Evolutionary conservation across 2,888 invertebrate species (phyloP).

Genomic region (Ditula angustiorana): DNA sequence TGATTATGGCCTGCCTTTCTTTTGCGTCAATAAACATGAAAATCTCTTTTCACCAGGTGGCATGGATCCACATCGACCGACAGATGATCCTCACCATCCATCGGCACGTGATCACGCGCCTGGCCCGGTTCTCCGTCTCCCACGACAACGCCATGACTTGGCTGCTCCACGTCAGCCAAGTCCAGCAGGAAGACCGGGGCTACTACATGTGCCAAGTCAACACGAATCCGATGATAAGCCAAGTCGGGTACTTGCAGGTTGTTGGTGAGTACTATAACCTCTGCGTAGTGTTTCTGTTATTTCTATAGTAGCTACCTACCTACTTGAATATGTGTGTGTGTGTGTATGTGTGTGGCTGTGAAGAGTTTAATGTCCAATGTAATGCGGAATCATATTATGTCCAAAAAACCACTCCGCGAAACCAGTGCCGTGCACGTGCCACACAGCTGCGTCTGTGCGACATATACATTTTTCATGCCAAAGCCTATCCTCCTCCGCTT

Average conservation of each 20-base stretch:
- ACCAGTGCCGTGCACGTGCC: too few relatives aligned
- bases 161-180: slow-evolving; percentile 95
- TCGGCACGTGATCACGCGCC: slow-evolving; percentile 95
- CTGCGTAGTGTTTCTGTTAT: too few relatives aligned
- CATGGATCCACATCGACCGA: slow-evolving; percentile 97
- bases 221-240: slow-evolving; percentile 97
- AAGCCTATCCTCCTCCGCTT: too few relatives aligned
- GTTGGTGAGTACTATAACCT: slow-evolving; percentile 90
- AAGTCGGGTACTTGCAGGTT: slow-evolving; percentile 96
- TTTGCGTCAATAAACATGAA: neutral
- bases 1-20: too few relatives aligned
- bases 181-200: slow-evolving; percentile 96
- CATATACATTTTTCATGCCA: too few relatives aligned
- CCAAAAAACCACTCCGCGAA: too few relatives aligned
- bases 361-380: too few relatives aligned
- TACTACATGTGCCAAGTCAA: slow-evolving; percentile 96
- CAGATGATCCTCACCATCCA: slow-evolving; percentile 97
- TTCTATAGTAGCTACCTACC: too few relatives aligned
- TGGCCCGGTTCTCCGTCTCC: slow-evolving; percentile 96
- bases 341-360: too few relatives aligned
- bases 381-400: too few relatives aligned
- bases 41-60: slow-evolving; percentile 87
- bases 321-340: too few relatives aligned
- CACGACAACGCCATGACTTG: slow-evolving; percentile 97
- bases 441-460: too few relatives aligned